Base-by-base conservation (phyloP, 2,113 vertebrate genomes). In the Microcebus jonahi region DNA sequence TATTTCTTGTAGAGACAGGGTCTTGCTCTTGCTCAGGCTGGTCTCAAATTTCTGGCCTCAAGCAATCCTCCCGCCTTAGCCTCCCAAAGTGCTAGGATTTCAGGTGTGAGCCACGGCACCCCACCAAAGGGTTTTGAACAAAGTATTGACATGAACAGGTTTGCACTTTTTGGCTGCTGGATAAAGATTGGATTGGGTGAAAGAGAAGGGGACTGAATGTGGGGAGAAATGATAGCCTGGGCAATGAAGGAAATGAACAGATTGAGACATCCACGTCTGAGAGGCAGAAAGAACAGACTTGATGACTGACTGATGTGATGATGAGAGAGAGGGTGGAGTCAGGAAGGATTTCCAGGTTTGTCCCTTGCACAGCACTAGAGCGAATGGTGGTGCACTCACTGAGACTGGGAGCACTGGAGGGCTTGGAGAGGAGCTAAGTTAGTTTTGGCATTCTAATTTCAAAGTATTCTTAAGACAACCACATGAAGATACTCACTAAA, bases 381-480 rank as follows among this genome's bases (percentile, higher is more conserved):
- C 39, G 34, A 29, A 85, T 70, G n/a, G 6, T 39, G 53, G 21
- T 55, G 17, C 3, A 34, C 61, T 61, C 61, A 53, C 17, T n/a
- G 86, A 61, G 29, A 77, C 6, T 21, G 10, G 39, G 29, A 68
- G 15, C 4, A 29, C 8, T 45, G 18, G 10, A 55, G 36, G 20
- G 5, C 48, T 85, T 91, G 61, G 31, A 88, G 96, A 91, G 34
- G 55, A 82, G 42, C 25, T 65, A 18, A 20, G 13, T 68, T 50
- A 31, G 4, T 36, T 96, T 67, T 18, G 76, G 20, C 31, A 79
- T 90, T 85, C 31, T 87, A 77, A 91, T 79, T 89, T 91, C 82
- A 21, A 82, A 77, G 13, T 36, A 12, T 96, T 95, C 55, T 85
- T 84, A 80, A 93, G 45, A 68, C 25, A 93, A 53, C 39, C 34